phyloP scores from a whole-genome alignment of 2,797 vertebrate genomes.

The Loriculus beryllinus region DNA sequence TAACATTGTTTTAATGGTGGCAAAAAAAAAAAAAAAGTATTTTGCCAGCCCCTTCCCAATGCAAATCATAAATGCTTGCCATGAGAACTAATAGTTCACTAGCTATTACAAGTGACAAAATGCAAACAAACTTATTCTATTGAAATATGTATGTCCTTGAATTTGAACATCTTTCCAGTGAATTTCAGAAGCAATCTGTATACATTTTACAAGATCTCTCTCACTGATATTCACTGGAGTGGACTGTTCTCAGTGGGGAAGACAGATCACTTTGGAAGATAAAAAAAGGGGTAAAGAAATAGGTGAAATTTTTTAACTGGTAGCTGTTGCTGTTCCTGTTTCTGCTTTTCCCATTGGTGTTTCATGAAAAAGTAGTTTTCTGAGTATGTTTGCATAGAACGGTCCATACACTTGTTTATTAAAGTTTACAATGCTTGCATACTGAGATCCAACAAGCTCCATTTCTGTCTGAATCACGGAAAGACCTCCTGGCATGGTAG shows the following conservation, averaged over 20 bases:
- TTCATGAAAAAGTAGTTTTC: constrained; percentile 83
- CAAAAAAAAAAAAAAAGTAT: not conserved
- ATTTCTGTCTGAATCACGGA: constrained; percentile 84
- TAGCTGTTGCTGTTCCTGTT: constrained; percentile 44
- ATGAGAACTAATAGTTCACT: constrained; percentile 26
- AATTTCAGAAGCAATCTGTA: not conserved
- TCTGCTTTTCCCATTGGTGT: constrained; percentile 43
- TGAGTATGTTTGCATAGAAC: constrained; percentile 90
- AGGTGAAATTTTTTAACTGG: constrained; percentile 11
- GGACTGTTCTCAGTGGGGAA: not conserved
- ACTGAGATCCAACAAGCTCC: constrained; percentile 79
- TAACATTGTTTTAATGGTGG: not conserved
- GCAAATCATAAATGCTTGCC: constrained; percentile 6
- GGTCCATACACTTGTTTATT: constrained; percentile 91
- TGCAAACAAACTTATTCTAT: constrained; percentile 37
- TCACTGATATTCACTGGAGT: not conserved
- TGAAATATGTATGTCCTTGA: constrained; percentile 20
- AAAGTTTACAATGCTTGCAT: constrained; percentile 85
- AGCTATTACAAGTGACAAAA: constrained; percentile 29
- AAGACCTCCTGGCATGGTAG: constrained; percentile 84
- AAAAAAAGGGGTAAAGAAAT: not conserved
- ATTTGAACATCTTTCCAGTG: not conserved
- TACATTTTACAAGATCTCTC: not conserved
- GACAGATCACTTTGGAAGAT: not conserved
- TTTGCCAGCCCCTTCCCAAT: not conserved